Evolutionary conservation across 2,888 invertebrate genomes (phyloP), one percentile per base, ranked within the genome.

Genomic region (Melinopterus prodromus): DNA sequence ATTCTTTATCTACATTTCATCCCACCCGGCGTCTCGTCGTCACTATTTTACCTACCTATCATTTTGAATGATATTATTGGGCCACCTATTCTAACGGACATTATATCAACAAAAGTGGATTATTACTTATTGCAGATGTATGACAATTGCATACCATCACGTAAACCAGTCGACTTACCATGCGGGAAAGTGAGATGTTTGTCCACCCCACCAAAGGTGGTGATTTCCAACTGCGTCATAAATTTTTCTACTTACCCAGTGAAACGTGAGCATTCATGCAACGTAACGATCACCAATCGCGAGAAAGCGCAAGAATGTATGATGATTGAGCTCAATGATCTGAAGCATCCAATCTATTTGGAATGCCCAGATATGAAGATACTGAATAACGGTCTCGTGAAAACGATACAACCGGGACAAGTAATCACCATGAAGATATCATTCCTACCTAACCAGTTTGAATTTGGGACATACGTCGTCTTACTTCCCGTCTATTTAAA

Each of bases 31-130:
- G 69, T 74, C 15, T 15, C 70, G n/a, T 36, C 37, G 14, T 74
- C 74, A 0, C 37, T 72, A 16, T 80, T 80, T 36, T 16, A 35
- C 6, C 16, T 80, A 37, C 80, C 80, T 6, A 16, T 80, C 14
- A 70, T 77, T 6, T 69, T 80, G 14, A 80, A 80, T 37, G 38
- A 77, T 6, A 75, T 80, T 2, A n/a, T 77, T n/a, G 77, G 77
- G 9, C 77, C 75, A 14, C 16, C 71, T 12, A 38, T 77, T 37
- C 70, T 38, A 14, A 76, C 70, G 1, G 36, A 16, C 3, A 1
- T 14, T 53, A 16, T 76, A 4, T 15, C 16, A 5, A 15, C 53
- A 53, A 53, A 53, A 4, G 53, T 75, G 0, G n/a, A 16, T 15
- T 15, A 69, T 16, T 71, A 69, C 14, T 12, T 72, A 72, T 14